These are phyloP conservation scores for Cataglyphis albicans DNA, from an alignment of 2,888 invertebrate species.

Conservation along the genomic window DNA sequence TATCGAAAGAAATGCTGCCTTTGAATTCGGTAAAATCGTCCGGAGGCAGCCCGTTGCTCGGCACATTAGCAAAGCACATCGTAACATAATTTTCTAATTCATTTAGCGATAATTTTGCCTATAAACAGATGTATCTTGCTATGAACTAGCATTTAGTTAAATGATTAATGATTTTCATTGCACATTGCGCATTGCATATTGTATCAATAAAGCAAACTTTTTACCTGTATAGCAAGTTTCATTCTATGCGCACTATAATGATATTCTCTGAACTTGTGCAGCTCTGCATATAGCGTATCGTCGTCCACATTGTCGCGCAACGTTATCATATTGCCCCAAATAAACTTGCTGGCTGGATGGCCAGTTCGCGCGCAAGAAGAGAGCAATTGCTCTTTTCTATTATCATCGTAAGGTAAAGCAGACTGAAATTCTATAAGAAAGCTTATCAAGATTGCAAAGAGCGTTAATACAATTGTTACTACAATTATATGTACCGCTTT, in stretches of 20 bases:
- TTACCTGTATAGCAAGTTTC: conserved; percentile 93
- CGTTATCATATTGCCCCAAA: conserved; percentile 94
- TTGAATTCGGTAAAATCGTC: conserved; percentile 88
- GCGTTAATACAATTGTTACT: not conserved
- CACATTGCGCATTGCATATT: not conserved
- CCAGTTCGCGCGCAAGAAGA: conserved; percentile 89
- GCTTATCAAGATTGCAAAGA: conserved; percentile 11
- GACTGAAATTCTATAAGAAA: conserved; percentile 91
- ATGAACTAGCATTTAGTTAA: conserved; percentile 43
- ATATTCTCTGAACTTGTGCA: conserved; percentile 91
- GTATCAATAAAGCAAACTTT: not conserved
- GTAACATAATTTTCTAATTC: conserved; percentile 89
- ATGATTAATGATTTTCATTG: not conserved
- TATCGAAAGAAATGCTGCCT: conserved; percentile 88
- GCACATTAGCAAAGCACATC: conserved; percentile 90
- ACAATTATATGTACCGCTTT: conserved; percentile 89
- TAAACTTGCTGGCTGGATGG: conserved; percentile 93
- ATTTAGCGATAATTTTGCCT: conserved; percentile 89
- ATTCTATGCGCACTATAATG: conserved; percentile 96
- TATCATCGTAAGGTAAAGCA: conserved; percentile 91
- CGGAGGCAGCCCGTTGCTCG: conserved; percentile 89
- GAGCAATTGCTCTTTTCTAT: conserved; percentile 92
- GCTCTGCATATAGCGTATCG: conserved; percentile 89
- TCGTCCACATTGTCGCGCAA: conserved; percentile 90
- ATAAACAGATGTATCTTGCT: not conserved